Base-by-base conservation (phyloP, 2,797 vertebrate genomes). In the Myripristis murdjan region DNA sequence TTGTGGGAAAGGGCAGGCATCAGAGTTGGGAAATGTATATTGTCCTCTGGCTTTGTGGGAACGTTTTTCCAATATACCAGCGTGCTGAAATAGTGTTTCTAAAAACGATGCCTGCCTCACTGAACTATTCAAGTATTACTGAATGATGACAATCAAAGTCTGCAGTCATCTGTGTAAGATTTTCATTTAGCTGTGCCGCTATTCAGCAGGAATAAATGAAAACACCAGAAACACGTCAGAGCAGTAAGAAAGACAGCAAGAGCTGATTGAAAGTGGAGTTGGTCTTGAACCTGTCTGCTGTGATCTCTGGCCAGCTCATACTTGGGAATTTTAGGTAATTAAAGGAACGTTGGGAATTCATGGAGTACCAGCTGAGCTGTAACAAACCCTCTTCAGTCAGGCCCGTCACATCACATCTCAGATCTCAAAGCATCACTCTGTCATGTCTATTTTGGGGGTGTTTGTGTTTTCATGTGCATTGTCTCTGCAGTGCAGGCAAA, bases 291-390 rank as follows among this genome's bases (percentile, higher is more conserved):
- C 6, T 73, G 44, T 68, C 58, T 62, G 12, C 49, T 81, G 14
- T 75, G 14, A 67, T 68, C 57, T 33, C 63, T 65, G 14, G n/a
- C 60, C 71, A 53, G 20, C 53, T 79, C 64, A 49, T 6, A 24
- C 14, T 37, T 33, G 26, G 66, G n/a, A 63, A 57, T 71, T 73
- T 73, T 41, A 52, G 47, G 54, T 83, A 70, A 89, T 83, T 77
- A 81, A 24, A 81, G 46, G 83, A 88, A 83, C 84, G 72, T 26
- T 86, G 64, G 37, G 75, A 85, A 87, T 85, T 83, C 51, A 81
- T 55, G 58, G 70, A 73, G 64, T 55, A 65, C 46, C 75, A 74
- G 63, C 56, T 54, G 43, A 77, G 56, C 60, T 37, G 23, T 39
- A 61, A 70, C 46, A 75, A 66, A 62, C 39, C 39, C 74, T 71